Evolutionary conservation across 2,113 vertebrate species (phyloP), one percentile per base, ranked within the genome.

Genomic region (Ptyas mucosa): DNA sequence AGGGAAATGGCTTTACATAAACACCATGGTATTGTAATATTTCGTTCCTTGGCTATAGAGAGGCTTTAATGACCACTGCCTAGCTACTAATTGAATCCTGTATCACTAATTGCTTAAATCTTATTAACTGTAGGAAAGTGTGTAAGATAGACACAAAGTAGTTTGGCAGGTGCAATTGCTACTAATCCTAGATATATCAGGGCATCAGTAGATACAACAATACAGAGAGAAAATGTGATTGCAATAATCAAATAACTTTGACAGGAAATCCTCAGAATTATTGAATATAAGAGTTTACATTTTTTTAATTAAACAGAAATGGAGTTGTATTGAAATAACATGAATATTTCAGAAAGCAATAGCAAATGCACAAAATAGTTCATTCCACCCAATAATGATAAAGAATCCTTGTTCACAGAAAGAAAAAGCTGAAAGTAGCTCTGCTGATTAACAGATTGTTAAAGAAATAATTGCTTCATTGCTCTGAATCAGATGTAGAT

Each of bases 1-100:
- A 94, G 69, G n/a, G 53, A 94, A 3, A 87, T 88, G 39, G 87
- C 89, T 93, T 53, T 89, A 55, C 5, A 92, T 88, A 69, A 89
- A 58, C 52, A n/a, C 43, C 92, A 93, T 24, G n/a, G 49, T 12
- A 8, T 55, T 86, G 92, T 94, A 91, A 26, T 75, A 11, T 90
- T 89, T 90, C 87, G 39, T 90, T 52, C 29, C 87, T 23, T 90
- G 75, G 52, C 29, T 58, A 61, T 90, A 86, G n/a, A 46, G 51
- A 52, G 64, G 7, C 18, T 85, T 61, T 92, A 57, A 89, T 61
- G 52, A 90, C 55, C n/a, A 85, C n/a, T 53, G n/a, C 15, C 46
- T 61, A 58, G 8, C 29, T n/a, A 53, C 92, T 90, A 93, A 93
- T 43, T 58, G 43, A 90, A 90, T 86, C 61, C 29, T 86, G 24